A percentile compares a stretch with the other conserved stretches of the same genome.
Conservation (phyloP, 1,140 invertebrate species). For the Chrysomallon squamiferum region DNA sequence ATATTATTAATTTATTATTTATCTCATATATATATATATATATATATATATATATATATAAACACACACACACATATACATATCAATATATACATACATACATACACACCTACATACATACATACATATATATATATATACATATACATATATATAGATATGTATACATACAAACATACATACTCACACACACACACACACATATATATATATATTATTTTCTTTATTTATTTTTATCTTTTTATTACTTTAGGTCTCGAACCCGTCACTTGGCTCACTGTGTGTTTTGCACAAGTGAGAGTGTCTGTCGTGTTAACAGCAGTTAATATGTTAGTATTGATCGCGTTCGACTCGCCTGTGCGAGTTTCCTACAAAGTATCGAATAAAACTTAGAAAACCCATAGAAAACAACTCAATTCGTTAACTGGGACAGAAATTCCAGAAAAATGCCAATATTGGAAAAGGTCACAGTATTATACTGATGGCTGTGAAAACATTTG, state of each 20-base stretch:
- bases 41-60: background rate
- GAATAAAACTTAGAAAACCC: too few species aligned
- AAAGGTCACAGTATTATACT: too few species aligned
- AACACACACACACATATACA: background rate
- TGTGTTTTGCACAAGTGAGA: background rate
- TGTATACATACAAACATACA: background rate
- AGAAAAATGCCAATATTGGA: too few species aligned
- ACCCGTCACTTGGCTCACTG: background rate
- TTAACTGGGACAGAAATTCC: too few species aligned
- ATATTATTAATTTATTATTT: background rate
- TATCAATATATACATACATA: too few species aligned
- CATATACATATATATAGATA: background rate
- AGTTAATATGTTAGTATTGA: background rate
- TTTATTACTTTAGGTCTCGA: too few species aligned
- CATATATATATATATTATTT: background rate
- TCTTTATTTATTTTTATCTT: background rate
- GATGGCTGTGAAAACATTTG: too few species aligned
- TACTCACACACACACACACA: background rate
- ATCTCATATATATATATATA: background rate
- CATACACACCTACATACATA: too few species aligned
- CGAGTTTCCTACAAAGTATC: background rate
- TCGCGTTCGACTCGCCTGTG: background rate
- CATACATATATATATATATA: too few species aligned
- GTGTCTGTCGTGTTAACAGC: background rate
- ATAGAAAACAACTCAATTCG: too few species aligned